phyloP scores from a whole-genome alignment of 2,797 vertebrate genomes.

The Lagorchestes hirsutus region DNA sequence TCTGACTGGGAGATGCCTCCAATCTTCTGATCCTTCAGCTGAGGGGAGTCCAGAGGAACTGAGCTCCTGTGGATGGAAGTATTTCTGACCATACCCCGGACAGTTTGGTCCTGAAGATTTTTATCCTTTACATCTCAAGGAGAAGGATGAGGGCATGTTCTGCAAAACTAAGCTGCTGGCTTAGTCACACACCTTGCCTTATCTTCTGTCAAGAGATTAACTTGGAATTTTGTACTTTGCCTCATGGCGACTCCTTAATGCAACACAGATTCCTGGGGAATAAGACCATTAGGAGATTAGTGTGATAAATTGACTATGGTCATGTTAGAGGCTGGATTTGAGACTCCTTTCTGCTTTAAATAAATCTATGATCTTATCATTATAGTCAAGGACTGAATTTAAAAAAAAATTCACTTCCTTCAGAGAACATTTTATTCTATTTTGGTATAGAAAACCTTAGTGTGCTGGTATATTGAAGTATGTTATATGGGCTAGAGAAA shows the following conservation, averaged over 20 bases:
- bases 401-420: background rate
- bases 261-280: constrained; percentile 86
- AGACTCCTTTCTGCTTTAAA: background rate
- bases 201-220: constrained; percentile 88
- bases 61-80: background rate
- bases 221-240: constrained; percentile 89
- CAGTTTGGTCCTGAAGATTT: background rate
- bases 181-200: constrained; percentile 80
- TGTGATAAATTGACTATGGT: constrained; percentile 88
- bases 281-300: constrained; percentile 94
- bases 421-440: background rate
- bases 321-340: background rate
- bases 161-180: constrained; percentile 80
- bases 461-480: background rate
- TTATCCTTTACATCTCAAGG: background rate
- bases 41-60: too few relatives aligned
- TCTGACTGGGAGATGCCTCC: background rate
- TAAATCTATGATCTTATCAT: background rate
- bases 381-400: background rate
- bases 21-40: too few relatives aligned
- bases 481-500: background rate
- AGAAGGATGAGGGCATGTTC: constrained; percentile 74
- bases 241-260: constrained; percentile 92
- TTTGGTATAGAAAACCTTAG: background rate
- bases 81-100: background rate